A percentile compares a stretch with the other conserved stretches of the same genome.
These are phyloP conservation scores for Heliconius ismenius DNA, from an alignment of 2,888 invertebrate genomes.

Conservation along the genomic window DNA sequence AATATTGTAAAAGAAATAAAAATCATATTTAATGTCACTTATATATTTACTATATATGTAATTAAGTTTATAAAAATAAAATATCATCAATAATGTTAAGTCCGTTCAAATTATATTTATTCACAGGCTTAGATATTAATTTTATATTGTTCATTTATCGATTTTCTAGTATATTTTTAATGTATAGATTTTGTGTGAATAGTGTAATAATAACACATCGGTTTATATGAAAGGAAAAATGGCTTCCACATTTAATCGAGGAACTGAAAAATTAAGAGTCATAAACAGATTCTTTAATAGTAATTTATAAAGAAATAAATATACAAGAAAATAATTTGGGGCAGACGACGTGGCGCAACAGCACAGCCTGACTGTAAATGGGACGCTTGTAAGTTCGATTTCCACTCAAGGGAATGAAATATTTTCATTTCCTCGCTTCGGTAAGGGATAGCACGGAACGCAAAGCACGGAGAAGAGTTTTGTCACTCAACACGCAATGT, in stretches of 20 bases:
- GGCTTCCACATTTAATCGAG: background rate
- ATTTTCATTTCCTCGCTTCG: too few species aligned
- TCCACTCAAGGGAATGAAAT: too few species aligned
- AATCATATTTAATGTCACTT: background rate
- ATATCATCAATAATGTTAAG: conserved; percentile 13
- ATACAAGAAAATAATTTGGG: too few species aligned
- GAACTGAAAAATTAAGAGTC: background rate
- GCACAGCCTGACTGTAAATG: too few species aligned
- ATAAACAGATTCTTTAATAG: background rate
- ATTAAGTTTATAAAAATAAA: background rate
- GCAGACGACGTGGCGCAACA: too few species aligned
- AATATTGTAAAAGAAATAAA: background rate
- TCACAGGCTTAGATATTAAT: conserved; percentile 21
- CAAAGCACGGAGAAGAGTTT: too few species aligned
- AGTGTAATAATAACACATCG: conserved; percentile 45
- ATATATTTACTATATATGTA: background rate
- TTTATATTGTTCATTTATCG: conserved; percentile 27
- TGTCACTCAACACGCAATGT: too few species aligned
- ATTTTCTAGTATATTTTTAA: conserved; percentile 37
- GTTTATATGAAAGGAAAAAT: conserved; percentile 1
- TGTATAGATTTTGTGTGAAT: conserved; percentile 45
- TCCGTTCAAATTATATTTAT: conserved; percentile 15
- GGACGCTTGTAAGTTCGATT: too few species aligned
- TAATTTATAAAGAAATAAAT: too few species aligned
- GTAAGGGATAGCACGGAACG: too few species aligned